Base-by-base conservation (phyloP, 2,797 vertebrate species). In the Sebastes diaconus region DNA sequence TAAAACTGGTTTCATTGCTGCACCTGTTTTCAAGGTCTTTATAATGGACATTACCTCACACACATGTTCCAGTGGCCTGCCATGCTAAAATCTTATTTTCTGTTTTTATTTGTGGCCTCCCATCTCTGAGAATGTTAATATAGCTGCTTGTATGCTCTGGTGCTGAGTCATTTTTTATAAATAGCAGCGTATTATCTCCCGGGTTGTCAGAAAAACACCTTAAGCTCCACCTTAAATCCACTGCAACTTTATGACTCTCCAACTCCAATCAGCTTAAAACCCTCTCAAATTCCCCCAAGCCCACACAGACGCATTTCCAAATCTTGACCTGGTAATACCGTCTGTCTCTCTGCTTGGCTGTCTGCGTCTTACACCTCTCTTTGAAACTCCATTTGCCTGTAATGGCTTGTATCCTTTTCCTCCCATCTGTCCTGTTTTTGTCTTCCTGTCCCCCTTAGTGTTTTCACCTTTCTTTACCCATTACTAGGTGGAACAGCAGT, bases 141-240 rank as follows among this genome's bases (percentile, higher is more conserved):
- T n/a, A 3, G 14, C 39, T n/a, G 24, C 70, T 70, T 64, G 8
- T 80, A 73, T 73, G 25, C 58, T 72, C 25, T 11, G 5, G 1
- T 75, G 68, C 61, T 32, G 27, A 11, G 24, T 50, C 13, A 25
- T 66, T 68, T 16, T 39, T 27, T 27, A 30, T 25, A 64, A 52
- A 46, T 66, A 63, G 57, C 6, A 39, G 16, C 25, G 32, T 20
- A 34, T 68, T 72, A 57, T 57, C 50, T 54, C 61, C 18, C 6
- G 42, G 18, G 36, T 46, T 87, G 66, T 79, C 36, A 80, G 32
- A 60, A 73, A 82, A 81, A 55, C 29, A 60, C 68, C 65, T 71
- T 69, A 61, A 72, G 29, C 60, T 60, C 52, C 20, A 18, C 29
- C 52, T 69, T 18, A 68, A 82, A 71, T 77, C 46, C 16, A 27